phyloP scores from a whole-genome alignment of 1,140 invertebrate species.

The Drosophila jambulina region DNA sequence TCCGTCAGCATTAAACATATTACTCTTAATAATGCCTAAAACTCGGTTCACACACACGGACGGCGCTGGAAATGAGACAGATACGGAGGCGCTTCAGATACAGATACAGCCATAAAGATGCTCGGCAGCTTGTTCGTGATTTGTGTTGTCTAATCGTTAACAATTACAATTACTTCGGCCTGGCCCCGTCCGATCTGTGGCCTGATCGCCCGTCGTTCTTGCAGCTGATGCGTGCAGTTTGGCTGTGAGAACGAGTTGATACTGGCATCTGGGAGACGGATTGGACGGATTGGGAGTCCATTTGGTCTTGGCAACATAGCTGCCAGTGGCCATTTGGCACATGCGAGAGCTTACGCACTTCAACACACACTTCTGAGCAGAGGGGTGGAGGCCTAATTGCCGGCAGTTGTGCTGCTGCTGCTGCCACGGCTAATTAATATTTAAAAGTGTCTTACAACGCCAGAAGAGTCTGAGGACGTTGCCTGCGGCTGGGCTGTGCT shows the following conservation, averaged over 20 bases:
- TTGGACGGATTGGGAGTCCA: constrained; percentile 10
- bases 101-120: constrained; percentile 28
- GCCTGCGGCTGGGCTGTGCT: constrained; percentile 10
- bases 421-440: constrained; percentile 74
- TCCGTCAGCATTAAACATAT: constrained; percentile 80
- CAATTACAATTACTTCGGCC: constrained; percentile 76
- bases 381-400: constrained; percentile 54
- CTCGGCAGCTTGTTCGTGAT: constrained; percentile 74
- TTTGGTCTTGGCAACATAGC: constrained; percentile 2
- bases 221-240: constrained; percentile 61
- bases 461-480: constrained; percentile 26
- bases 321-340: constrained; percentile 25
- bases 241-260: constrained; percentile 40
- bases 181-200: constrained; percentile 13
- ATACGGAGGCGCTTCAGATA: constrained; percentile 28
- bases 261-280: constrained; percentile 9
- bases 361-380: constrained; percentile 63
- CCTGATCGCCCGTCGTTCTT: constrained; percentile 28
- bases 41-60: constrained; percentile 49
- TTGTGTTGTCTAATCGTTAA: constrained; percentile 79
- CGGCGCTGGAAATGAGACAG: constrained; percentile 20
- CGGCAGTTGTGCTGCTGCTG: constrained; percentile 25
- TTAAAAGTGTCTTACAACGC: constrained; percentile 65
- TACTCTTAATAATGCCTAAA: constrained; percentile 75
- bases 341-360: constrained; percentile 70